phyloP scores from a whole-genome alignment of 2,113 vertebrate species.

The Scalopus aquaticus region DNA sequence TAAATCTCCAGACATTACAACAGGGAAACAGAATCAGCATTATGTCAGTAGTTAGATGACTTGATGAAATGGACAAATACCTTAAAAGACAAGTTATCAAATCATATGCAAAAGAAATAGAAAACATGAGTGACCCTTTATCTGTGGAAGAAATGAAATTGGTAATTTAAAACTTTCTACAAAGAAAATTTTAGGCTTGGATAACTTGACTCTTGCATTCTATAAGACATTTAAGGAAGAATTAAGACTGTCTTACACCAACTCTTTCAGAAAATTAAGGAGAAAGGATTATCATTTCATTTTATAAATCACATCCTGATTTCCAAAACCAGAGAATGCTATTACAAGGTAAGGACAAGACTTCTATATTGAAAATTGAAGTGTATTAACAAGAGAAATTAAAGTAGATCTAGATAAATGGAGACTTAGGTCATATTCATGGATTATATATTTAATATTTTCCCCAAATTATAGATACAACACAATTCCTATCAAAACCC shows the following conservation, averaged over 20 bases:
- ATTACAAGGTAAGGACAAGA: background rate
- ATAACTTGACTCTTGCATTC: background rate
- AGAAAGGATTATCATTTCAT: background rate
- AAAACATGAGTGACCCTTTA: background rate
- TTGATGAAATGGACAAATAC: background rate
- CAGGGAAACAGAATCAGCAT: no score
- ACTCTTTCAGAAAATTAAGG: background rate
- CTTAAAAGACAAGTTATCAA: background rate
- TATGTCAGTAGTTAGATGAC: background rate
- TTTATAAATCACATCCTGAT: background rate
- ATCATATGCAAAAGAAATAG: background rate
- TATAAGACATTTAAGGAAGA: background rate
- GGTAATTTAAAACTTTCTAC: background rate
- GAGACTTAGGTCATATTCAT: background rate
- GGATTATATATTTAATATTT: background rate
- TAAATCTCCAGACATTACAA: no score
- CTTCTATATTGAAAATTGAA: background rate
- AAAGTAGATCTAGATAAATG: background rate
- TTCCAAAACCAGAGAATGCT: background rate
- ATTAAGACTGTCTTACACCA: background rate
- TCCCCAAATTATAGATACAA: background rate
- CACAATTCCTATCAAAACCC: background rate
- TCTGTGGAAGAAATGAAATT: background rate
- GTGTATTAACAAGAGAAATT: background rate
- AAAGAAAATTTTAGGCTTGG: conserved; percentile 5